Base-by-base conservation (phyloP, 2,888 invertebrate genomes). In the Boloria selene region DNA sequence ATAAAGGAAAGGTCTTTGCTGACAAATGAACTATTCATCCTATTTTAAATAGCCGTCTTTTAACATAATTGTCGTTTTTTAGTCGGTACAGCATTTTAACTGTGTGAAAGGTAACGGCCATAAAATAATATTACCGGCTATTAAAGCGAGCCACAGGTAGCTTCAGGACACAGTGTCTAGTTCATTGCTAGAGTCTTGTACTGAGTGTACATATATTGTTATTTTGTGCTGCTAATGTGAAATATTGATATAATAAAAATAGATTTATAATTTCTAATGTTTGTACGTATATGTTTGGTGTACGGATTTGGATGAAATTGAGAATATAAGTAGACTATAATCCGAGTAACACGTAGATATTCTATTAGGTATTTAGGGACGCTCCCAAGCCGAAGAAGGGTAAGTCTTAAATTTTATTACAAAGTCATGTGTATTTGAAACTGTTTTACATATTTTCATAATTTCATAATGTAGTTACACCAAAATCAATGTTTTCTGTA, bases 81-180 rank as follows among this genome's bases (percentile, higher is more conserved):
- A 83, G 79, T 74, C 77, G 74, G 79, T 81, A 83, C 84, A 84
- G 80, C 82, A 79, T 85, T 86, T 86, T 85, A 85, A 82, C 82
- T 85, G 81, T 88, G 87, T 90, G 85, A 87, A 85, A 86, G 86
- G 87, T 87, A 88, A 85, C 83, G 83, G 86, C 86, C 86, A 86
- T 91, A 90, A 90, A 91, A 87, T 87, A 88, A 87, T 90, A 89
- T 90, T 88, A 87, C 87, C 80, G 80, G 83, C 85, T 83, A 84
- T 87, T 87, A 86, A 79, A 79, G 78, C 70, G 81, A 88, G 87
- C 90, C 83, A 88, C 91, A 91, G 90, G 90, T 90, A 90, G 85
- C 80, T 79, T 77, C 77, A 78, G 79, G 82, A 78, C 79, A 77
- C 77, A 77, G 79, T 81, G 75, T 80, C 82, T 86, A 84, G 87